Base-by-base conservation (phyloP, 1,140 invertebrate species). In the Heliothis subflexa region DNA sequence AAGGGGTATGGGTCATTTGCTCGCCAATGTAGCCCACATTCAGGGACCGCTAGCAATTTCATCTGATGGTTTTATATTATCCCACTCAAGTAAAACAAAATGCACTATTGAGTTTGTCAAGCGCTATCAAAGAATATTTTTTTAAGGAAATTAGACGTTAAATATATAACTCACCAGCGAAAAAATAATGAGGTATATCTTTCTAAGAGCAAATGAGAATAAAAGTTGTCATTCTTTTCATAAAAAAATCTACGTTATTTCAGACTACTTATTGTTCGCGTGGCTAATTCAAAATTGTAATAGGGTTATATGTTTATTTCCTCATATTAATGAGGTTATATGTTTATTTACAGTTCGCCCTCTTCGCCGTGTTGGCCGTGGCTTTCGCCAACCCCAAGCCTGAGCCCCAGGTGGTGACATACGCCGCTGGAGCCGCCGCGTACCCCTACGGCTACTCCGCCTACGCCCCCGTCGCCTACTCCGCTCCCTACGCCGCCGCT, bases 281-380 rank as follows among this genome's bases (percentile, higher is more conserved):
- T 18, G 18, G 9, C 21, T 10, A 3, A n/a, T n/a, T 52, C n/a
- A 13, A 11, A 50, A 12, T 16, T 40, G 5, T 16, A 54, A n/a
- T 54, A 16, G n/a, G 9, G 3, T 50, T 1, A 13, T 50, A 14
- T 18, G 18, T 5, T 61, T 61, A 1, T 61, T 4, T 25, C 40
- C 40, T 12, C 28, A 40, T 13, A n/a, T 33, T 61, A 40, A 61
- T 45, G 9, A 18, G 0, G 14, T 16, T 62, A n/a, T 61, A 40
- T 45, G 40, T 62, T 40, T 76, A 73, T 78, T 93, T 90, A 10
- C 88, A 95, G 94, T 89, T 95, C 64, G 86, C 90, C 73, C 81
- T 95, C 81, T 91, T 95, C 83, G 93, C 94, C 81, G 81, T 95
- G 73, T 83, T 95, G 88, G 94, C 94, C 54, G 86, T 95, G 74